Evolutionary conservation across 2,797 vertebrate genomes (phyloP), one percentile per base, ranked within the genome.

Genomic region (Setipinna tenuifilis): DNA sequence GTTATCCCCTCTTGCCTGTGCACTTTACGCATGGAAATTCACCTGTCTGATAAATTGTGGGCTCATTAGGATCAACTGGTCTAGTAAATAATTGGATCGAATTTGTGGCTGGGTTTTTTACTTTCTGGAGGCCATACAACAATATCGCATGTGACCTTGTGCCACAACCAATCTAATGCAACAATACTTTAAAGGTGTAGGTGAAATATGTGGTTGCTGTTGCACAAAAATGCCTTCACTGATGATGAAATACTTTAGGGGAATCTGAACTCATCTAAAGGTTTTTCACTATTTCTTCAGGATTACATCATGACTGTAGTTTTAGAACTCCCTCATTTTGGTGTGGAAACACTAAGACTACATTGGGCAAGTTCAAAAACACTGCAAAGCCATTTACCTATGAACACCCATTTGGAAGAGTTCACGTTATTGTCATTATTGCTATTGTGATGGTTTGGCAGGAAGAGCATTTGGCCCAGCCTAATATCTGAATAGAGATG

Each of bases 221-320:
- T 78, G 35, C 71, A 54, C 35, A 71, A 78, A 78, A 19, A 44
- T 19, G 17, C 16, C 17, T 41, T 41, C 35, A 78, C 21, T 35
- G 19, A 19, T 44, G 71, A 78, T 44, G 71, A 16, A 78, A 41
- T 44, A 31, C 6, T 44, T 1, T 7, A 44, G 71, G 31, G 31
- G 19, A 35, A 3, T 78, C 31, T 78, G 71, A 44, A 78, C 50
- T 54, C 2, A 54, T 41, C 41, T 12, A 3, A n/a, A 41, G 19
- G 21, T 46, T 57, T 62, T 7, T 68, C 28, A 50, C 19, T 57
- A 31, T n/a, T 81, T 28, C 11, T 23, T 25, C 57, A 25, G 54
- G 10, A 78, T 59, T 21, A 25, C 41, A 71, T 71, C 68, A 78
- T 78, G 35, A 78, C 65, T 31, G 65, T 78, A 78, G 16, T 31